Percentiles rank a stretch among this genome's conserved stretches.
Conservation (phyloP, 2,113 vertebrate genomes). For the Ptilonorhynchus violaceus region DNA sequence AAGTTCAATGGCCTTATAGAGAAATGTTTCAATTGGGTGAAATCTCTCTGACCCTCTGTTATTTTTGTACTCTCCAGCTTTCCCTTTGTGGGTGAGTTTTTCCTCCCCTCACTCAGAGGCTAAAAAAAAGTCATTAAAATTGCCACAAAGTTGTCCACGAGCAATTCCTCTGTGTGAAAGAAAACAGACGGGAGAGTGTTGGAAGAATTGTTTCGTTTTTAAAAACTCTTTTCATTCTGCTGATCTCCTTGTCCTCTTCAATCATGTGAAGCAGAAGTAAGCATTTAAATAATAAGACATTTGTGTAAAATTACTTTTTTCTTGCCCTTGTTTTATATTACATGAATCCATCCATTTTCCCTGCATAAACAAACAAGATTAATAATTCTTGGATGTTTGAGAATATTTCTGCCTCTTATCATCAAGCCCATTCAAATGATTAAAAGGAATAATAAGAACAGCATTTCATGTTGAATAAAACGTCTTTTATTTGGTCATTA, state of each 20-base stretch:
- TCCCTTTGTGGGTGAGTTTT: background rate
- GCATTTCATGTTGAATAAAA: background rate
- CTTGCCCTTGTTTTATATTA: background rate
- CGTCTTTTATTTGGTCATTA: background rate
- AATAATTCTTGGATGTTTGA: constrained; percentile 12
- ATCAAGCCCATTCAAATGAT: constrained; percentile 1
- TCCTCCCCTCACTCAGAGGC: background rate
- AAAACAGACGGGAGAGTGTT: background rate
- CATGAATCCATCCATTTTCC: background rate
- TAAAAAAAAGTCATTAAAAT: constrained; percentile 32
- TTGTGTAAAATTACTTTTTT: constrained; percentile 5
- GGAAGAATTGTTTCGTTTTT: background rate
- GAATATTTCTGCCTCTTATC: background rate
- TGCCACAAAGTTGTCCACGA: background rate
- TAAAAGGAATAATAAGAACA: background rate
- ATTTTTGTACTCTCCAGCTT: background rate
- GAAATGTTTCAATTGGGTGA: background rate
- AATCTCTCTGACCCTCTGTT: background rate
- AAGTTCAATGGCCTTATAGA: background rate
- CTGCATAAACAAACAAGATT: constrained; percentile 9
- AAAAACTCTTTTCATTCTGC: constrained; percentile 14
- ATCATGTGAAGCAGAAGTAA: constrained; percentile 6
- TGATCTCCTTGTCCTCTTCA: background rate
- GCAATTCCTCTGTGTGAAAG: background rate
- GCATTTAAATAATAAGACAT: background rate